Evolutionary conservation across 2,888 invertebrate species (phyloP).

Genomic region (Leucophora obtusa): DNA sequence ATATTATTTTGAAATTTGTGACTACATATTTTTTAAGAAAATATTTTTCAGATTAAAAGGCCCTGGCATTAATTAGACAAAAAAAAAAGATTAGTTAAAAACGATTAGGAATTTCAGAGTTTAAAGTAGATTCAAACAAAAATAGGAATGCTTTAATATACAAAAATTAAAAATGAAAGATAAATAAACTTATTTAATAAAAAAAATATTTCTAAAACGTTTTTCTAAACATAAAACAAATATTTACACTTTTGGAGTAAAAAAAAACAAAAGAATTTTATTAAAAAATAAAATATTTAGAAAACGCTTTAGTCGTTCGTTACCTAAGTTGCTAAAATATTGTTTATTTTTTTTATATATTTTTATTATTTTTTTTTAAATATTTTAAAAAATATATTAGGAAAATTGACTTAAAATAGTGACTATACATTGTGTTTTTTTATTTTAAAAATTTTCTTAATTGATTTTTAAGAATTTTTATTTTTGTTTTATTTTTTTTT

Average conservation of each 20-base stretch:
- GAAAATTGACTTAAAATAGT: slow-evolving; percentile 78
- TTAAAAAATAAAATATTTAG: slow-evolving; percentile 12
- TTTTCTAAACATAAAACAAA: slow-evolving; percentile 37
- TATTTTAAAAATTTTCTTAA: slow-evolving; percentile 4
- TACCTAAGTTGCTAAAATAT: slow-evolving; percentile 18
- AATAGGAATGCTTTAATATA: slow-evolving; percentile 47
- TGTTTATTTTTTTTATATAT: slow-evolving; percentile 21
- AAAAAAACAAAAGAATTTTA: slow-evolving; percentile 7
- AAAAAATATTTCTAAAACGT: slow-evolving; percentile 50
- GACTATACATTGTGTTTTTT: slow-evolving; percentile 77
- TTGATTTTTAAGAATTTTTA: not conserved
- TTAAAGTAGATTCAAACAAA: not conserved
- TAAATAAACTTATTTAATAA: slow-evolving; percentile 52
- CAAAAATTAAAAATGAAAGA: slow-evolving; percentile 35
- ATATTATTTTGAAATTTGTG: slow-evolving; percentile 32
- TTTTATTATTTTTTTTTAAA: slow-evolving; percentile 45
- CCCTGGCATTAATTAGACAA: slow-evolving; percentile 42
- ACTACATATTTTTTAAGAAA: slow-evolving; percentile 45
- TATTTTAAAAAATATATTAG: slow-evolving; percentile 66
- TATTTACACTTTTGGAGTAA: slow-evolving; percentile 50
- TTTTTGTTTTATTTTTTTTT: no score
- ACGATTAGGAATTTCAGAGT: slow-evolving; percentile 1
- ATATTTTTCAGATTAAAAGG: slow-evolving; percentile 36
- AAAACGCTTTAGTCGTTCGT: slow-evolving; percentile 59
- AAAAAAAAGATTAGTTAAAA: slow-evolving; percentile 24